Evolutionary conservation across 2,797 vertebrate genomes (phyloP).

Genomic region (Lepidocolaptes lacrymiger): DNA sequence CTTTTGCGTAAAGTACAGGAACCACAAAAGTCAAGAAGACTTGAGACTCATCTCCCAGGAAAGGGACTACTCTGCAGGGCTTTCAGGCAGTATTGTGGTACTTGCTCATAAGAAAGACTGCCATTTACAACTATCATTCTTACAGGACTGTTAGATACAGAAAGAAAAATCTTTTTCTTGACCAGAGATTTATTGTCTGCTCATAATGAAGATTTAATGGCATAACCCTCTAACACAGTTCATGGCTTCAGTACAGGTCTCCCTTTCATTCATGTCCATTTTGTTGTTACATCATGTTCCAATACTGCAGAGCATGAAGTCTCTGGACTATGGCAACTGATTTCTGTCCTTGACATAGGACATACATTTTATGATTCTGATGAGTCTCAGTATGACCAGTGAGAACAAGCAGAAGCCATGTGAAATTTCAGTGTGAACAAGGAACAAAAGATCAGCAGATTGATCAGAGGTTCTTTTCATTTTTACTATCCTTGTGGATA

Average conservation of each 20-base stretch:
- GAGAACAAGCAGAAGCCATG: neutral
- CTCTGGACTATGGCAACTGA: neutral
- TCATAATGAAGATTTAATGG: neutral
- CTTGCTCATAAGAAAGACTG: neutral
- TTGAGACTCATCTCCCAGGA: neutral
- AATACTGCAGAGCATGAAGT: neutral
- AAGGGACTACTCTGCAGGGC: neutral
- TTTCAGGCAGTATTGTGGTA: neutral
- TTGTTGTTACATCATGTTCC: neutral
- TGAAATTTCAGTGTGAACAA: neutral
- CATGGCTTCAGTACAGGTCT: neutral
- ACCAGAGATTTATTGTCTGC: neutral
- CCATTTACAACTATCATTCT: neutral
- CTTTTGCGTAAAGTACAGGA: neutral
- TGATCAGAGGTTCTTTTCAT: neutral
- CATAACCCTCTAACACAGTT: neutral
- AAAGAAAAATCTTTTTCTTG: neutral
- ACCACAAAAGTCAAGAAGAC: neutral
- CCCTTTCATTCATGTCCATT: neutral
- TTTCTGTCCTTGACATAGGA: neutral
- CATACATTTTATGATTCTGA: neutral
- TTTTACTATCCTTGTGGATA: neutral
- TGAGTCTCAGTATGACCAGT: neutral
- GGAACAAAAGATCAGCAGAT: neutral
- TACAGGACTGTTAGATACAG: neutral